Conservation (phyloP, 2,797 vertebrate genomes). For the Amblyraja radiata region DNA sequence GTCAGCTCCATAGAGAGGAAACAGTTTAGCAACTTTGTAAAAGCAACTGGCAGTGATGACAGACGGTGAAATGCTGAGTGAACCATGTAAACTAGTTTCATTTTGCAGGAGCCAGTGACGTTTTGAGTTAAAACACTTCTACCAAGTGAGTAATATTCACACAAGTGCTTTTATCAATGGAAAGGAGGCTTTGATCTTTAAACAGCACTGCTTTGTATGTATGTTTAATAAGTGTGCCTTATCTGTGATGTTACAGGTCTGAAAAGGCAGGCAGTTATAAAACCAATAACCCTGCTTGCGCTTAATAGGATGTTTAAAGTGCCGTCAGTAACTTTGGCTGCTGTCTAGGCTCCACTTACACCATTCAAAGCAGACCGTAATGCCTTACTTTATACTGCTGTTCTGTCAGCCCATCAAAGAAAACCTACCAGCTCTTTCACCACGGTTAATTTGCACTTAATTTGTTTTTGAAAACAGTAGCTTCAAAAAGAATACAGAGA, state of each 20-base stretch:
- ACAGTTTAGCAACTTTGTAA: not conserved
- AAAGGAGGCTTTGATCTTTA: constrained; percentile 13
- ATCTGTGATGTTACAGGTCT: constrained; percentile 3
- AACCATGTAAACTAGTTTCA: not conserved
- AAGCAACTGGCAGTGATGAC: not conserved
- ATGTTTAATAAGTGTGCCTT: not conserved
- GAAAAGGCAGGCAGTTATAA: not conserved
- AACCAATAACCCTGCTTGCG: not conserved
- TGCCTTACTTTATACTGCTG: not conserved
- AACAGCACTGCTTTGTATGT: not conserved
- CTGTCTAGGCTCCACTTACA: not conserved
- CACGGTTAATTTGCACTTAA: not conserved
- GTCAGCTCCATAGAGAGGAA: not conserved
- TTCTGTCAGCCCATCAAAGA: constrained; percentile 8
- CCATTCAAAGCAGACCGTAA: not conserved
- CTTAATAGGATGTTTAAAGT: constrained; percentile 14
- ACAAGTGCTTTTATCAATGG: constrained; percentile 7
- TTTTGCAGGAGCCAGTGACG: not conserved
- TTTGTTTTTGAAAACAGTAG: not conserved
- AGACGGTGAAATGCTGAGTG: not conserved
- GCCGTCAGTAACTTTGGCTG: not conserved
- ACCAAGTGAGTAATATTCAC: not conserved
- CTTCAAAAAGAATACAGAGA: not conserved
- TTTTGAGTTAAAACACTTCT: not conserved
- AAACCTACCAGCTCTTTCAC: constrained; percentile 16